Conservation (phyloP, 2,888 invertebrate genomes). For the Cristatella mucedo region DNA sequence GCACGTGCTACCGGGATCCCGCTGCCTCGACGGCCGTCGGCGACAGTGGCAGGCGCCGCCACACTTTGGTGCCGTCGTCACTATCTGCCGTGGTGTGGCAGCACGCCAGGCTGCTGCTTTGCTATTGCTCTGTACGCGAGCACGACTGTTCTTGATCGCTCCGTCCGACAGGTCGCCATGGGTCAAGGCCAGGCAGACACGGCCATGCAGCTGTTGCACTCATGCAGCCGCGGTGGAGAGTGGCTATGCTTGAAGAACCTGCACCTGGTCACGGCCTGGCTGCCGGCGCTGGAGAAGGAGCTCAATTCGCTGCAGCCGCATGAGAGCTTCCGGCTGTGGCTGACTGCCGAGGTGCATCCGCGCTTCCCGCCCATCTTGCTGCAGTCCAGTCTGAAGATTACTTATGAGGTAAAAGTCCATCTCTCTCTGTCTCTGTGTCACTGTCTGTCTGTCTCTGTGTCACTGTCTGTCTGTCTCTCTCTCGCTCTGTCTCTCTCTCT, state of each 20-base stretch:
- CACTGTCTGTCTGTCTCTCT: too few species aligned
- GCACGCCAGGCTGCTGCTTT: too few species aligned
- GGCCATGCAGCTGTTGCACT: constrained; percentile 46
- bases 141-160: not conserved
- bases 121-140: too few species aligned
- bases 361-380: constrained; percentile 58
- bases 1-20: too few species aligned
- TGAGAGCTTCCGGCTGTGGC: constrained; percentile 58
- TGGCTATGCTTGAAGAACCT: constrained; percentile 69
- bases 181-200: constrained; percentile 60
- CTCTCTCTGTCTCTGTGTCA: too few species aligned
- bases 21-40: too few species aligned
- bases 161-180: constrained; percentile 59
- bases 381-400: constrained; percentile 59
- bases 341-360: constrained; percentile 65
- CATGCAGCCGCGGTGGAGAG: constrained; percentile 48
- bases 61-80: too few species aligned
- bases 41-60: too few species aligned
- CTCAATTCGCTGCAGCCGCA: constrained; percentile 43
- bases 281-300: constrained; percentile 53
- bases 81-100: too few species aligned
- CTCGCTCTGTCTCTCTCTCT: too few species aligned
- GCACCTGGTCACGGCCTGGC: constrained; percentile 57
- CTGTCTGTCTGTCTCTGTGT: too few species aligned
- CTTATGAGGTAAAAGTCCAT: constrained; percentile 46